phyloP scores from a whole-genome alignment of 2,888 invertebrate genomes.

The Xestobium rufovillosum region DNA sequence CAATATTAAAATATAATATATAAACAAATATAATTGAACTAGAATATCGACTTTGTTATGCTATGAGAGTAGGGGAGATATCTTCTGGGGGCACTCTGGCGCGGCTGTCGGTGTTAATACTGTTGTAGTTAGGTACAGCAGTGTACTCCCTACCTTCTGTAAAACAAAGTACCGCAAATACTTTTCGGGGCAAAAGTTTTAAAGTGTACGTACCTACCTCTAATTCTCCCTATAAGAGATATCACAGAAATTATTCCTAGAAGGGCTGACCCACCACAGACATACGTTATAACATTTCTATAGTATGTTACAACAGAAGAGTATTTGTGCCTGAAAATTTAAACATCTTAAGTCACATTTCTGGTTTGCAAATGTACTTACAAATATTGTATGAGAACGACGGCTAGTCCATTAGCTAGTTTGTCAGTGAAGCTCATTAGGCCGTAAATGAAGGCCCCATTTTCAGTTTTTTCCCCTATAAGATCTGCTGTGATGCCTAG shows the following conservation, averaged over 20 bases:
- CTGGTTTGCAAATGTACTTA: conserved; percentile 46
- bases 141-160: conserved; percentile 18
- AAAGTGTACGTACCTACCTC: conserved; percentile 20
- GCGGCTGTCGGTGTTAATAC: conserved; percentile 25
- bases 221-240: conserved; percentile 26
- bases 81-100: too few species aligned
- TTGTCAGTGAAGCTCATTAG: conserved; percentile 91
- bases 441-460: conserved; percentile 87
- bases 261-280: conserved; percentile 49
- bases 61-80: too few species aligned
- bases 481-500: conserved; percentile 81
- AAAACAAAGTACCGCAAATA: conserved; percentile 6
- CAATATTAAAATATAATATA: too few species aligned
- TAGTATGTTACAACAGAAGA: conserved; percentile 45
- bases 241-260: conserved; percentile 45
- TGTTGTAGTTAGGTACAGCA: conserved; percentile 22
- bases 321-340: conserved; percentile 39
- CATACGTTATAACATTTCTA: conserved; percentile 48
- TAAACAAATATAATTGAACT: too few species aligned
- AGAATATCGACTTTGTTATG: too few species aligned
- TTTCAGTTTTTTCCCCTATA: conserved; percentile 73
- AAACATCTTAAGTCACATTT: too few species aligned
- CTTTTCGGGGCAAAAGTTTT: conserved; percentile 10
- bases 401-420: conserved; percentile 77
- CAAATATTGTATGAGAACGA: conserved; percentile 72